Base-by-base conservation (phyloP, 1,140 invertebrate species). In the Pseudachorutes palmiensis region DNA sequence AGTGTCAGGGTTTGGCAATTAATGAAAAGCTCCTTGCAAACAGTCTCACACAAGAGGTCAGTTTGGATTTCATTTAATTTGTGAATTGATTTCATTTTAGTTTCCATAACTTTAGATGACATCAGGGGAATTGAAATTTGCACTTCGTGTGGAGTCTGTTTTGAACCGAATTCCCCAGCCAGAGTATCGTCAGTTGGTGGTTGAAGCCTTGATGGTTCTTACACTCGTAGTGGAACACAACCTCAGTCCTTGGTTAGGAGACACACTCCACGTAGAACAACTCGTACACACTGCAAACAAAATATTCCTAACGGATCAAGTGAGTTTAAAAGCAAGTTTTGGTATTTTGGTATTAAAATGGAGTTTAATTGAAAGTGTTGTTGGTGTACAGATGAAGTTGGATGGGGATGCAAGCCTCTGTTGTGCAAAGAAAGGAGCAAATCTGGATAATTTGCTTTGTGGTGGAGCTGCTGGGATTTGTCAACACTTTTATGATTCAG, bases 51-150 rank as follows among this genome's bases (percentile, higher is more conserved):
- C 90, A 93, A 81, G 94, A 98, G 78, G 83, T 84, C 58, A 45
- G 29, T 24, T 26, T n/a, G n/a, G n/a, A n/a, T n/a, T n/a, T n/a
- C n/a, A n/a, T n/a, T n/a, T n/a, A n/a, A n/a, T n/a, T n/a, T n/a
- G n/a, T n/a, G n/a, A n/a, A n/a, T n/a, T n/a, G n/a, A n/a, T n/a
- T n/a, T n/a, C n/a, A n/a, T n/a, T n/a, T n/a, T n/a, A n/a, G n/a
- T n/a, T n/a, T n/a, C 58, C 49, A 26, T 29, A 12, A 58, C 73
- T 73, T 66, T 69, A 85, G 85, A 99, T 99, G 97, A 99, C 97
- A 2, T 86, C 94, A 0, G 93, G 94, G 33, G 97, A 99, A 79
- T 81, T 99, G 66, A 99, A 99, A 81, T 99, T 99, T 81, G 97
- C 97, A 0, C 79, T 99, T 9, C 91, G 94, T 68, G 94, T 99